A percentile compares a stretch with the other conserved stretches of the same genome.
phyloP scores from a whole-genome alignment of 2,797 vertebrate species.

The Clarias pachynema region DNA sequence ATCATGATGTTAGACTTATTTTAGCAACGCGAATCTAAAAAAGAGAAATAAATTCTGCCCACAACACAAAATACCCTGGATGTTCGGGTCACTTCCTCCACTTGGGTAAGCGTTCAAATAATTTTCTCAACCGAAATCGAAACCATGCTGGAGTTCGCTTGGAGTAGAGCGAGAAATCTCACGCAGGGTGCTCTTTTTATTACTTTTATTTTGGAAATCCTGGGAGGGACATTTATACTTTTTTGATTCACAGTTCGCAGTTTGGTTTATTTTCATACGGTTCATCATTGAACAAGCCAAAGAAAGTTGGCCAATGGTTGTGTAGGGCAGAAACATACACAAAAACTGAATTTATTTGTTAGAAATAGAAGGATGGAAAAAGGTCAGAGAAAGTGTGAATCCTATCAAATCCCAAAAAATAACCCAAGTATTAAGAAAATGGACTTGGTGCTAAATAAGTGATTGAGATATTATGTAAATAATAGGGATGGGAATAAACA shows the following conservation, averaged over 20 bases:
- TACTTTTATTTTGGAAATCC: neutral
- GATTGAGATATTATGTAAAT: neutral
- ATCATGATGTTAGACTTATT: neutral
- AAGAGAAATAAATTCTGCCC: neutral
- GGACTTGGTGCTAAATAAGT: neutral
- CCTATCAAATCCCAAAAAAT: neutral
- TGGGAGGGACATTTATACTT: neutral
- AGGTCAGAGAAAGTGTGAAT: neutral
- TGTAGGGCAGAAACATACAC: neutral
- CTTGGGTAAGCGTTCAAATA: neutral
- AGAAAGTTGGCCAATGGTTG: neutral
- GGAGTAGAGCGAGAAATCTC: neutral
- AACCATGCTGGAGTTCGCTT: neutral
- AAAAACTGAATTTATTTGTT: neutral
- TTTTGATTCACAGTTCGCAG: neutral
- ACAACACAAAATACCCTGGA: neutral
- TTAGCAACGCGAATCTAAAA: neutral
- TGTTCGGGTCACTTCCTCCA: neutral
- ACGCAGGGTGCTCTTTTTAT: neutral
- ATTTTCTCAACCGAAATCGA: neutral
- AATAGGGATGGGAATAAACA: neutral
- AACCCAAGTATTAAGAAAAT: neutral
- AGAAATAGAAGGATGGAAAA: neutral
- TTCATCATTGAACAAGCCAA: neutral
- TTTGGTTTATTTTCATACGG: neutral